Base-by-base conservation (phyloP, 2,888 invertebrate species). In the Stramonita haemastoma region DNA sequence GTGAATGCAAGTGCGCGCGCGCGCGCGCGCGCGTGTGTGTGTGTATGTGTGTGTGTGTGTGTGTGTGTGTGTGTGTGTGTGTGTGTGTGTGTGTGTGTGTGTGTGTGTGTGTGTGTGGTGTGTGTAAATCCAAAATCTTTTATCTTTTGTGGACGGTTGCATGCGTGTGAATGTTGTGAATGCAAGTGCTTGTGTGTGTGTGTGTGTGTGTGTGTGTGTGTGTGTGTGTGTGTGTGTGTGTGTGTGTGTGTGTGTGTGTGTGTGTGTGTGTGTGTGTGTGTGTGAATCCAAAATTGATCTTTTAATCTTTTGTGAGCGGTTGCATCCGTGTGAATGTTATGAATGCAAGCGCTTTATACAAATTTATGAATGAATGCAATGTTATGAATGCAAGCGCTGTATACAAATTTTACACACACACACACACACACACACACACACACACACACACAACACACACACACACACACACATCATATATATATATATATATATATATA, bases 181-280 rank as follows among this genome's bases (percentile, higher is more conserved):
- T 22, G 70, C 22, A 70, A 22, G 11, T 70, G 22, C 22, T 13
- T 70, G 5, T 22, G 70, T 22, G 22, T 70, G 22, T 17, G 26
- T 70, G 11, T 22, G 26, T 70, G 70, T 70, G 60, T 60, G 60
- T 81, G 79, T 81, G 79, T 36, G 22, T 19, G 36, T 81, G 36
- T 36, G 36, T 81, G 36, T 36, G 79, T 36, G 36, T 36, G 36
- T 81, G 22, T 36, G 79, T 81, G 36, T 26, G 79, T 81, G 79
- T 36, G 22, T 36, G 79, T 26, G 17, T 81, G 36, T 17, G 17
- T 81, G 79, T 17, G 17, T 81, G 79, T 17, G 19, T 81, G 36
- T 36, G 5, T 81, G 79, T 81, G 17, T 81, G 36, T 81, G 36
- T 81, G 79, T 81, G 36, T 81, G 79, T 81, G 36, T 81, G 79